Evolutionary conservation across 2,797 vertebrate genomes (phyloP), one percentile per base, ranked within the genome.

Genomic region (Sebastes alutus): DNA sequence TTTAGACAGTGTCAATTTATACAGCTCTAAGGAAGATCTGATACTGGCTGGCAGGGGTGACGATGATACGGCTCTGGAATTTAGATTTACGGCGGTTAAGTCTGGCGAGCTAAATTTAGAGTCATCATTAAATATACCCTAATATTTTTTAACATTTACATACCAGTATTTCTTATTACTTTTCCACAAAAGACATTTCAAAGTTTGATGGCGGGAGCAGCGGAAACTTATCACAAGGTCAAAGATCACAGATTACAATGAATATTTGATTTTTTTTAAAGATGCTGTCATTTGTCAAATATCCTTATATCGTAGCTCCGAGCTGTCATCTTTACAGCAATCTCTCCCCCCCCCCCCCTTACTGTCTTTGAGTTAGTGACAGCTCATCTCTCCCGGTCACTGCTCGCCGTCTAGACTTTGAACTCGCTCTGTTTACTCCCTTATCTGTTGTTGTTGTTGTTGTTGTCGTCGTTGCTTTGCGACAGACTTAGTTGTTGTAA

Each of bases 1-100:
- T 95, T 93, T 93, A 91, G 90, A 94, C 91, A 69, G 90, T 89
- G 93, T 93, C 93, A 94, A 93, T 95, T 95, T 93, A 90, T 92
- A 85, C 91, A 86, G 93, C 85, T 80, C 72, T 18, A 81, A 89
- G 79, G 83, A 77, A 86, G 88, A 91, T 90, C 84, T 88, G 93
- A 90, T 91, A 82, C 33, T 4, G 81, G 49, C 76, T 33, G 88
- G 80, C 87, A 49, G 85, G 72, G 87, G 83, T 54, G 84, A 6
- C 18, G 5, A 62, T 59, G 81, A 89, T 79, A 90, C 27, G 84
- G 78, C 80, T 82, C 63, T 74, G 74, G 85, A 91, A 91, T 93
- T 75, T 66, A 83, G 69, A 84, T 88, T 89, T 77, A 87, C 12
- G 9, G 27, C 35, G 52, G 69, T 79, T 75, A 29, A 72, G 65